Conservation (phyloP, 2,888 invertebrate genomes). For the Mongoloraphidia duomilia region DNA sequence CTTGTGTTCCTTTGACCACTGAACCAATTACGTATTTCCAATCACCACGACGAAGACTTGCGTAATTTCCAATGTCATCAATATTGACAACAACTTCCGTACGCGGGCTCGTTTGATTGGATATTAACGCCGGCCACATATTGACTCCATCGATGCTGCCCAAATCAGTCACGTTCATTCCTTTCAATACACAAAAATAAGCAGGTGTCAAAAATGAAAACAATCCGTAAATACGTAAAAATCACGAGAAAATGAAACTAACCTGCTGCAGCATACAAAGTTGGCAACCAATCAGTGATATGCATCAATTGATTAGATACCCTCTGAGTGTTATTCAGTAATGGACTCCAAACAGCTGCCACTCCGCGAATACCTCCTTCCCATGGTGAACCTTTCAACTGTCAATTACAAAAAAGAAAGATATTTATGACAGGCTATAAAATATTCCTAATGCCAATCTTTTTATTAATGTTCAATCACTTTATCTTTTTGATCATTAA, state of each 20-base stretch:
- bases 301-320: slow-evolving; percentile 47
- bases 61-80: slow-evolving; percentile 39
- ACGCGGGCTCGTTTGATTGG: slow-evolving; percentile 31
- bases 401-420: not conserved
- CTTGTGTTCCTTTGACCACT: slow-evolving; percentile 23
- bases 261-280: slow-evolving; percentile 47
- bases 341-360: slow-evolving; percentile 51
- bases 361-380: slow-evolving; percentile 54
- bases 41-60: slow-evolving; percentile 42
- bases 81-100: slow-evolving; percentile 43
- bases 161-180: slow-evolving; percentile 28
- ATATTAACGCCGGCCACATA: slow-evolving; percentile 35
- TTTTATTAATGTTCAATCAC: too few species aligned
- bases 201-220: too few species aligned
- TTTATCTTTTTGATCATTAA: too few species aligned
- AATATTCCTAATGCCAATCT: too few species aligned
- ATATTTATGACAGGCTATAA: too few species aligned
- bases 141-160: slow-evolving; percentile 42
- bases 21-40: slow-evolving; percentile 48
- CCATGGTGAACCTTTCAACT: slow-evolving; percentile 55
- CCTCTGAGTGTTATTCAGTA: slow-evolving; percentile 36
- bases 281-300: slow-evolving; percentile 57
- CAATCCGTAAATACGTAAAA: not conserved
- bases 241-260: slow-evolving; percentile 6
- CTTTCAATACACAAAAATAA: slow-evolving; percentile 16